A percentile compares a stretch with the other conserved stretches of the same genome.
phyloP scores from a whole-genome alignment of 2,888 invertebrate genomes.

The Brenthis ino region DNA sequence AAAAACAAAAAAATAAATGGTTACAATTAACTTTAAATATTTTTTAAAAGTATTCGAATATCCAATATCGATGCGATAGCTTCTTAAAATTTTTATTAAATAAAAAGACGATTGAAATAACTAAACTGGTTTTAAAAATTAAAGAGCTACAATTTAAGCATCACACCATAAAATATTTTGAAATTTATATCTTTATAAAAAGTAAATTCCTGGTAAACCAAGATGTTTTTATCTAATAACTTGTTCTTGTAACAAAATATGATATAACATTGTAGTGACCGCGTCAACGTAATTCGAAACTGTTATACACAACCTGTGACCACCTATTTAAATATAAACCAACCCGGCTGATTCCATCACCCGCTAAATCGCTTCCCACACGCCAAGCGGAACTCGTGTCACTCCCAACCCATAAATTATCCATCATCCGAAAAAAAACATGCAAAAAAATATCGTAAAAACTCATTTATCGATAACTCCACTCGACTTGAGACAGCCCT shows the following conservation, averaged over 20 bases:
- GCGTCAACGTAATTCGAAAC: constrained; percentile 28
- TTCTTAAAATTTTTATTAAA: neutral
- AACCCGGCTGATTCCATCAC: constrained; percentile 50
- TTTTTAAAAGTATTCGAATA: too few relatives aligned
- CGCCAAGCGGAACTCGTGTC: constrained; percentile 62
- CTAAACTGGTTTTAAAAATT: neutral
- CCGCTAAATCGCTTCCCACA: constrained; percentile 49
- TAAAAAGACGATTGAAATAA: neutral
- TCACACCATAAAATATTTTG: constrained; percentile 12
- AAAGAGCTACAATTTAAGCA: neutral
- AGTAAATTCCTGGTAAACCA: constrained; percentile 1
- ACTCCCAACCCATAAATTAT: constrained; percentile 73
- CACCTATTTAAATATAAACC: constrained; percentile 40
- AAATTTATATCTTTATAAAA: constrained; percentile 8
- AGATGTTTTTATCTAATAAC: constrained; percentile 7
- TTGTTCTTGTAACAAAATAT: constrained; percentile 18
- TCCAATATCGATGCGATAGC: neutral
- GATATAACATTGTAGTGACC: constrained; percentile 6
- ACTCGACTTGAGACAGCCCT: constrained; percentile 62
- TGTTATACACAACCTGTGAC: constrained; percentile 28
- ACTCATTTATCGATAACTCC: constrained; percentile 72
- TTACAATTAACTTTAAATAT: too few relatives aligned
- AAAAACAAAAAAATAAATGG: too few relatives aligned
- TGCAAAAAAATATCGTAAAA: constrained; percentile 57
- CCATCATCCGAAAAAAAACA: constrained; percentile 55